Conservation (phyloP, 2,113 vertebrate genomes). For the Notothenia rossii region DNA sequence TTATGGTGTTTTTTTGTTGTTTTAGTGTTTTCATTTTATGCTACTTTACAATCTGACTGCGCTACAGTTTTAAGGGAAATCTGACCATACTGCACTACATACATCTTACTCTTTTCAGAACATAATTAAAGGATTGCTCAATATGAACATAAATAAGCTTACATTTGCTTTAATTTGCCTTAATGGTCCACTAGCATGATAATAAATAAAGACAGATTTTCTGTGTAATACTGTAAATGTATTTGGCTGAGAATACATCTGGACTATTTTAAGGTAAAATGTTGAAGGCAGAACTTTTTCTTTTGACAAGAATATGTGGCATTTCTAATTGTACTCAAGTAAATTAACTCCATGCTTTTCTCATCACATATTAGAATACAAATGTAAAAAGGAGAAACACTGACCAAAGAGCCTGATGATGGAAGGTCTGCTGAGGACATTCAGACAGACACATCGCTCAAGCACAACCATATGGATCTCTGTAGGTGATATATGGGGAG, state of each 20-base stretch:
- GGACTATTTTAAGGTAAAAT: background rate
- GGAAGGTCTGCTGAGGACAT: constrained; percentile 63
- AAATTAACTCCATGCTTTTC: background rate
- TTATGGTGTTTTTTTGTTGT: background rate
- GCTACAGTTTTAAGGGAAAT: background rate
- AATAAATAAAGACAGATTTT: background rate
- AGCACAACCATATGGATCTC: constrained; percentile 36
- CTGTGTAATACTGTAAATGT: background rate
- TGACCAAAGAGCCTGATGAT: constrained; percentile 32
- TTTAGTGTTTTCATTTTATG: background rate
- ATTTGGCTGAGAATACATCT: background rate
- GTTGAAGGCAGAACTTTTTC: background rate
- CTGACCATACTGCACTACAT: background rate
- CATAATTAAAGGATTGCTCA: background rate
- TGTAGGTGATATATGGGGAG: constrained; percentile 42
- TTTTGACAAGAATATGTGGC: background rate
- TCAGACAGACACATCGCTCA: constrained; percentile 54
- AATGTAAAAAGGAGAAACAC: background rate
- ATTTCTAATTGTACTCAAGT: background rate
- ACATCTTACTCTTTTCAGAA: background rate
- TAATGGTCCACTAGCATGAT: background rate
- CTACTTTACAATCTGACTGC: background rate
- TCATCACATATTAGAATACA: constrained; percentile 1
- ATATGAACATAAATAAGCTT: background rate
- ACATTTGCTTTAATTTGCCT: background rate